Base-by-base conservation (phyloP, 2,113 vertebrate species). In the Aegypius monachus region DNA sequence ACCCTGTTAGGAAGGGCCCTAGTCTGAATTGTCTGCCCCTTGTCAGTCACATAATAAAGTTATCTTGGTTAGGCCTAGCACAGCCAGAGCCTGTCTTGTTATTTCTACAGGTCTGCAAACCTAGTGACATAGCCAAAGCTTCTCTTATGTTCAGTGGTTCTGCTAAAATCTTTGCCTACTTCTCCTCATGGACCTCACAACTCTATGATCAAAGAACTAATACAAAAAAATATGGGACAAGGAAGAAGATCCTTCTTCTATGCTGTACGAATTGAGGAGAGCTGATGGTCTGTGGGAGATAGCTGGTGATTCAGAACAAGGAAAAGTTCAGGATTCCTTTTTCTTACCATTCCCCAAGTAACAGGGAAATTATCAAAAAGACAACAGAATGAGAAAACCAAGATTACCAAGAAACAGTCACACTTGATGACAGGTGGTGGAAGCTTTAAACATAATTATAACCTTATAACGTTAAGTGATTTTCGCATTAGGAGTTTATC, bases 221-320 rank as follows among this genome's bases (percentile, higher is more conserved):
- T 10, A 48, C 2, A 34, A 74, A 86, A 86, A 52, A 40, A 26
- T 4, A 23, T 11, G 29, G 61, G 14, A 70, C 43, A 70, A 43
- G 3, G 31, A 83, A 82, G 32, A 67, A 34, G 7, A 32, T 53
- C 18, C 4, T 75, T 14, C 25, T 58, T 78, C 47, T 70, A 18
- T 8, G 45, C 26, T 27, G 3, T 50, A n/a, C 0, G 0, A 67
- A 62, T 23, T 2, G 3, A 78, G 40, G 16, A 80, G 25, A 47
- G 7, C 4, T 62, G 47, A 29, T 52, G 17, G 8, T 62, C 29
- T 81, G 50, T 77, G 66, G 23, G 32, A 85, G 63, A 42, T 3
- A 66, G 36, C 5, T 50, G 19, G 19, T 62, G 36, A 45, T 63
- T 53, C 42, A 73, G 48, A 72, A 67, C 26, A 78, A 27, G 16